Base-by-base conservation (phyloP, 2,888 invertebrate genomes). In the Parnassius apollo region DNA sequence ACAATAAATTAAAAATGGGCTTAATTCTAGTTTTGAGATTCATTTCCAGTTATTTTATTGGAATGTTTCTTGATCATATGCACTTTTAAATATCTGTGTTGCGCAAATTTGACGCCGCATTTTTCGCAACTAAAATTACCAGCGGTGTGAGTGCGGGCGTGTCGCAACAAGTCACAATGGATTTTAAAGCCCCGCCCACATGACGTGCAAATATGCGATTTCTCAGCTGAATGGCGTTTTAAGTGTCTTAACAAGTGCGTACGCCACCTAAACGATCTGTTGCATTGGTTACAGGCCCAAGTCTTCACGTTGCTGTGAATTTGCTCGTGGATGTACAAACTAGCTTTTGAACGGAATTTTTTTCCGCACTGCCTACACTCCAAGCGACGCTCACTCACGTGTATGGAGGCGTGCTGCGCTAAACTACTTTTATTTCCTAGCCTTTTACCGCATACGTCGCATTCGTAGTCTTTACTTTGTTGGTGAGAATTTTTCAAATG, bases 401-500 rank as follows among this genome's bases (percentile, higher is more conserved):
- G 93, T 10, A 88, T 77, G 11, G 83, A 71, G 60, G 81, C 81
- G 77, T 93, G 93, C 63, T 90, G 85, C 66, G 81, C 77, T 11
- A 93, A 80, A n/a, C 82, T 77, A 9, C 78, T 80, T 65, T 86
- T 88, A 53, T 90, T 87, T 0, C 87, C 86, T 71, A 93, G 93
- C 54, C 77, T 81, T 49, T 86, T 81, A 0, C 87, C 88, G 75
- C 93, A 93, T 51, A 84, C 77, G 7, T 83, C 81, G 70, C 93
- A 93, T 48, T 80, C 80, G 75, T 91, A 87, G 61, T 90, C 86
- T 65, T 88, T 87, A 35, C 80, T 75, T 10, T 82, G 81, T 1
- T 75, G 77, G 76, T 93, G 93, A 11, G 82, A 81, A 72, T 93
- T 83, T 65, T 89, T 92, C 66, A 93, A 72, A 72, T 93, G 93